Percentiles rank a stretch among this genome's conserved stretches.
Conservation (phyloP, 1,140 invertebrate species). For the Wasmannia auropunctata region DNA sequence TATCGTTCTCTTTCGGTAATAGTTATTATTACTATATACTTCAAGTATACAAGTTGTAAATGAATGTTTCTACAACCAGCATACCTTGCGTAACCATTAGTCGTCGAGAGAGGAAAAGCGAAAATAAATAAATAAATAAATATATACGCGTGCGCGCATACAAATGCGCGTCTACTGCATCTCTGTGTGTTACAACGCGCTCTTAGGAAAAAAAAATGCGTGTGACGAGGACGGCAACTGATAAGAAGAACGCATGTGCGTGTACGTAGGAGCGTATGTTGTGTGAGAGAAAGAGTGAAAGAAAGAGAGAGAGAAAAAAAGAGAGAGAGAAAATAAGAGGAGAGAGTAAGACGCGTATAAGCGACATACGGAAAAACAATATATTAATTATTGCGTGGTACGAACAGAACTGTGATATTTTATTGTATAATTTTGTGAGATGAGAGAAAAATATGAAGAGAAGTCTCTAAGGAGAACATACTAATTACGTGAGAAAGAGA, state of each 20-base stretch:
- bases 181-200: conserved; percentile 21
- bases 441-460: conserved; percentile 73
- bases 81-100: conserved; percentile 56
- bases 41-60: conserved; percentile 60
- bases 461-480: conserved; percentile 74
- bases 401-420: conserved; percentile 86
- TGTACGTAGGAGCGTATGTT: conserved; percentile 8
- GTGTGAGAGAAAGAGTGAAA: conserved; percentile 39
- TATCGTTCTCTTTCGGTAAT: conserved; percentile 59
- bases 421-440: conserved; percentile 83
- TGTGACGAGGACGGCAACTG: conserved; percentile 6
- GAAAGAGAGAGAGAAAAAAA: conserved; percentile 37
- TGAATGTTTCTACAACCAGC: conserved; percentile 60
- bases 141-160: conserved; percentile 1
- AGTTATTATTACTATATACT: conserved; percentile 55
- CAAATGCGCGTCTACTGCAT: conserved; percentile 13
- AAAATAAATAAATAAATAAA: conserved; percentile 19
- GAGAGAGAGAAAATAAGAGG: no score
- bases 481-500: conserved; percentile 65
- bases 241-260: conserved; percentile 45
- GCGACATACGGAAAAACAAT: conserved; percentile 78
- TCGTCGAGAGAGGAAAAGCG: conserved; percentile 46
- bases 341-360: conserved; percentile 75
- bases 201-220: background rate
- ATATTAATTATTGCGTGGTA: conserved; percentile 84